Base-by-base conservation (phyloP, 2,888 invertebrate genomes). In the Callosobruchus maculatus region DNA sequence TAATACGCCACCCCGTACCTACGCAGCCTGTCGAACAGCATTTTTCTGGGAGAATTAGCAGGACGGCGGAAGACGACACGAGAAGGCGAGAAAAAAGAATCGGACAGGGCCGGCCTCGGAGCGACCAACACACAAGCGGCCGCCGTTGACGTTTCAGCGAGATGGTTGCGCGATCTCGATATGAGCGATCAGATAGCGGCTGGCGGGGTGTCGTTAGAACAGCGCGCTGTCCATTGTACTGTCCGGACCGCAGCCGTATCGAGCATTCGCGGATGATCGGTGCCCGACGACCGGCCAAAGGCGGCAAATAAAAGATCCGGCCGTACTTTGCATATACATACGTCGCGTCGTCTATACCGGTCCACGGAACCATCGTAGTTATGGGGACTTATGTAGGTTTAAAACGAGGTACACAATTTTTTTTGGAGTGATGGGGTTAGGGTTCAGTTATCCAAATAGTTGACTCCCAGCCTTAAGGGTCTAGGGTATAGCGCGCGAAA, bases 131-230 rank as follows among this genome's bases (percentile, higher is more conserved):
- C 49, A 49, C 49, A 49, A 49, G 49, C 49, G 49, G 49, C 49
- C 49, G 49, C 49, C 49, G 49, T 49, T 49, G 49, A 49, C 49
- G 13, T 49, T 49, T 49, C 49, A 49, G 49, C 49, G 49, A 49
- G 49, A 49, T 68, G 68, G 79, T 82, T 83, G 81, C 81, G 82
- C 82, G 81, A 84, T 85, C 83, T 82, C 83, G 84, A 85, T 84
- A 84, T 83, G 84, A 82, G 81, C 83, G 82, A 85, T 85, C 86
- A 85, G 85, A 86, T 86, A 85, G 79, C 82, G 81, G 80, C 82
- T 79, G 82, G 83, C 83, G 82, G 85, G 85, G 86, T 86, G 86
- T 86, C 85, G 85, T 84, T 84, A 83, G 84, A 85, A 86, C 86
- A 86, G 84, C 83, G 85, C 82, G 78, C 82, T 81, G 81, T 80